These are phyloP conservation scores for Bagarius yarrelli DNA, from an alignment of 2,113 vertebrate species.

Conservation along the genomic window DNA sequence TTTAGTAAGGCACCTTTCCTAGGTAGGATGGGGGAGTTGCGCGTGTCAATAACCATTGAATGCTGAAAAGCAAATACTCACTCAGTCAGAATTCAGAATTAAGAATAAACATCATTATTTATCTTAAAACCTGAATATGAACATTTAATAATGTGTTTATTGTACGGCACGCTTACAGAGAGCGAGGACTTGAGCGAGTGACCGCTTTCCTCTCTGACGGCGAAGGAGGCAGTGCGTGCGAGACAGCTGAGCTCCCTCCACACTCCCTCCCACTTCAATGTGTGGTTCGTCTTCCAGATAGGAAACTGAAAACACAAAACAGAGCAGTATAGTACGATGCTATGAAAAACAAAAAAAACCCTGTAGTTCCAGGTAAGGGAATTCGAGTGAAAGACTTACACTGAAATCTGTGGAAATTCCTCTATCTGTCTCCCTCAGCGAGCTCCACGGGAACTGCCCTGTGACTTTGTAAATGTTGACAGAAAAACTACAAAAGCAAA, in stretches of 20 bases:
- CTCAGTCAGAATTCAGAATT: background rate
- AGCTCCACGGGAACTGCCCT: slow-evolving; percentile 98
- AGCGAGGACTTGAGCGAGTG: slow-evolving; percentile 95
- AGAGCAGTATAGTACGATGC: background rate
- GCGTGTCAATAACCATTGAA: slow-evolving; percentile 90
- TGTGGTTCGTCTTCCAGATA: slow-evolving; percentile 89
- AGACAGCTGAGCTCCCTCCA: slow-evolving; percentile 95
- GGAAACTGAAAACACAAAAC: slow-evolving; percentile 77
- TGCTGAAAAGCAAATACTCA: slow-evolving; percentile 72
- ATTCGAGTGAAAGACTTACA: slow-evolving; percentile 68
- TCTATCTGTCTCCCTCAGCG: slow-evolving; percentile 91
- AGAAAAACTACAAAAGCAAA: slow-evolving; percentile 75
- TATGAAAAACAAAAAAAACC: background rate
- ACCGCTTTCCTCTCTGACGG: slow-evolving; percentile 90
- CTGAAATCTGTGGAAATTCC: slow-evolving; percentile 87
- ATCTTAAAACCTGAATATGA: background rate
- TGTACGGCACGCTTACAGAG: slow-evolving; percentile 71
- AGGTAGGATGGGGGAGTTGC: slow-evolving; percentile 90
- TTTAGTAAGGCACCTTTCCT: slow-evolving; percentile 85
- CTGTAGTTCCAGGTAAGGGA: background rate
- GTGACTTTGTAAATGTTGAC: slow-evolving; percentile 92
- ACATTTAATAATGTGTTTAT: background rate
- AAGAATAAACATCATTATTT: background rate
- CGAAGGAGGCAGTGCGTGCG: slow-evolving; percentile 87
- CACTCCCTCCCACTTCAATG: slow-evolving; percentile 91